Base-by-base conservation (phyloP, 2,113 vertebrate species). In the Cercocebus atys region DNA sequence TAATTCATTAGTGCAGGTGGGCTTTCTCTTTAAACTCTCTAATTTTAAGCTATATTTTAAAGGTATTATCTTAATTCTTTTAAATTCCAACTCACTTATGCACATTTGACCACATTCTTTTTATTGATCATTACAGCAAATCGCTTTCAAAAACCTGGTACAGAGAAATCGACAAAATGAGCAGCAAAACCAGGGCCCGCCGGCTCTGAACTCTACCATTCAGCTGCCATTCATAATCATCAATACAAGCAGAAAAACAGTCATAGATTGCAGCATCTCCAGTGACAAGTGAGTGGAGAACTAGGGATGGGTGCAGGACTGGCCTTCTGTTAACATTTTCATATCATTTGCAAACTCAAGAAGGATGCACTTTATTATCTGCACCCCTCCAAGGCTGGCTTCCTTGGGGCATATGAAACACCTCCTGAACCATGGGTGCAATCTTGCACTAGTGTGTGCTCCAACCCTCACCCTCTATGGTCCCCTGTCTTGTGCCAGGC, bases 241-340 rank as follows among this genome's bases (percentile, higher is more conserved):
- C 98, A 99, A 99, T 97, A 99, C 99, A 25, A 99, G 99, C 98
- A 99, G 99, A 80, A 99, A 98, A 96, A 99, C 99, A 0, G 98
- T 99, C 96, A 99, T 99, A 96, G 99, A 99, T 94, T 99, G 99
- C 99, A 99, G 99, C 98, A 99, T 99, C 98, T 99, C 99, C 85
- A 99, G 99, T 80, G 99, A 99, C 98, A 99, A 99, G 99, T 99
- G 97, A 98, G 99, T 98, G 5, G 73, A 52, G 25, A n/a, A 0
- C 30, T 1, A 0, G 32, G 80, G 25, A 4, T 22, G 57, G 0
- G 8, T 18, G 27, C 61, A 9, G 45, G 81, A 47, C 57, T 20
- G 20, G n/a, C 61, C 40, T 76, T 35, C 84, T 1, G 5, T 18
- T 10, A 5, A 35, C 1, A 8, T 8, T n/a, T 9, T 20, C 18